phyloP scores from a whole-genome alignment of 2,888 invertebrate genomes.

The Liodrosophila aerea region DNA sequence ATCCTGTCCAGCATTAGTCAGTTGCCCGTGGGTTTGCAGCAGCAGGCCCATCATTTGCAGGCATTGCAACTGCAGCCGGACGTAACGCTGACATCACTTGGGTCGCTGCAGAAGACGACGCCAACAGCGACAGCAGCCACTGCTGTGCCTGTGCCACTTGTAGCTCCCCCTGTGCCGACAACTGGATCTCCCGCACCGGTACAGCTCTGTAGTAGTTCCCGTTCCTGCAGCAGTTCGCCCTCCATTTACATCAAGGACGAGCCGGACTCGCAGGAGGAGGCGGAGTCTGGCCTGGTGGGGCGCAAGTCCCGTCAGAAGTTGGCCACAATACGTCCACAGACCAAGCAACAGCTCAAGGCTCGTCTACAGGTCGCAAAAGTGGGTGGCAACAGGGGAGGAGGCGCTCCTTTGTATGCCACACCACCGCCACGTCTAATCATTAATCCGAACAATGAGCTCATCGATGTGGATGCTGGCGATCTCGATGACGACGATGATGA shows the following conservation, averaged over 20 bases:
- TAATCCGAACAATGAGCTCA: slow-evolving; percentile 69
- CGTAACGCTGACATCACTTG: slow-evolving; percentile 65
- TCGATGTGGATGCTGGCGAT: slow-evolving; percentile 69
- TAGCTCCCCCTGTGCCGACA: not conserved
- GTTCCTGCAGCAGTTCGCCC: slow-evolving; percentile 78
- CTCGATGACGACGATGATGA: slow-evolving; percentile 65
- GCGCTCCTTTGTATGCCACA: slow-evolving; percentile 59
- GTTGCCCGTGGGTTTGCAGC: slow-evolving; percentile 53
- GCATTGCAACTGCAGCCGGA: slow-evolving; percentile 73
- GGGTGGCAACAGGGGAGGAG: too few relatives aligned
- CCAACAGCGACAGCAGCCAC: not conserved
- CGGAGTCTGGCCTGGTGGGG: not conserved
- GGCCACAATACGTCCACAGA: slow-evolving; percentile 60
- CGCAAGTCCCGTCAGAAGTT: slow-evolving; percentile 35
- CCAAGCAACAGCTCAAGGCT: slow-evolving; percentile 64
- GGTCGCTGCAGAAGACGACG: slow-evolving; percentile 47
- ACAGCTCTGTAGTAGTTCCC: slow-evolving; percentile 55
- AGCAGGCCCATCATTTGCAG: slow-evolving; percentile 66
- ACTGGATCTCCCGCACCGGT: slow-evolving; percentile 37
- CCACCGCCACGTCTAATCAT: slow-evolving; percentile 59
- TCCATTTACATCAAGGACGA: slow-evolving; percentile 81
- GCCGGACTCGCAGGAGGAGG: slow-evolving; percentile 61
- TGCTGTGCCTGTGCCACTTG: not conserved
- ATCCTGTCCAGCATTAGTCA: slow-evolving; percentile 45
- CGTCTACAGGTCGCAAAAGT: slow-evolving; percentile 37